These are phyloP conservation scores for Nephotettix cincticeps DNA, from an alignment of 1,140 invertebrate species.

Conservation along the genomic window DNA sequence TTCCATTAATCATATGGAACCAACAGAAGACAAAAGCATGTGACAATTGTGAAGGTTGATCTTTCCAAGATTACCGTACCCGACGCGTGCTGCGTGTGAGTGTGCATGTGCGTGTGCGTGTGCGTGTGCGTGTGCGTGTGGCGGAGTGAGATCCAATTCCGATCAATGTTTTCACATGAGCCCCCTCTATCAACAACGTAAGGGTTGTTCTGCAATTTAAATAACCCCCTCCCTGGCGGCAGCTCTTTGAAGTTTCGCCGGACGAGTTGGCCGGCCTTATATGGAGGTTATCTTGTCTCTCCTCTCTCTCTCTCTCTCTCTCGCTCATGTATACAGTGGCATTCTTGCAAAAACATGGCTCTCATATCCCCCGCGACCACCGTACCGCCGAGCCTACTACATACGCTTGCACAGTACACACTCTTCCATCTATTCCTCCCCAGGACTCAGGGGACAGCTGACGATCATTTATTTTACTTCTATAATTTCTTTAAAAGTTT, in stretches of 20 bases:
- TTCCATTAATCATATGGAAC: too few species aligned
- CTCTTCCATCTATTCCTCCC: too few species aligned
- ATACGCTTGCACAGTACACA: too few species aligned
- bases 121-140: constrained; percentile 3
- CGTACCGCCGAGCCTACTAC: too few species aligned
- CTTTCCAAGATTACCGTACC: too few species aligned
- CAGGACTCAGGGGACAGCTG: too few species aligned
- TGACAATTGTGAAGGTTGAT: too few species aligned
- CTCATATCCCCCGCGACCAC: background rate
- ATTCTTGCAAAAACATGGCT: constrained; percentile 11
- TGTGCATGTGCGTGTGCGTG: background rate
- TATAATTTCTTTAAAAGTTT: too few species aligned
- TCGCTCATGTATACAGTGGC: background rate
- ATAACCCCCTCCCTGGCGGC: constrained; percentile 33
- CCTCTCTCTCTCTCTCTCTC: background rate
- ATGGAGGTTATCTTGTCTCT: constrained; percentile 18
- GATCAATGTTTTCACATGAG: constrained; percentile 43
- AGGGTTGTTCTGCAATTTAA: constrained; percentile 41
- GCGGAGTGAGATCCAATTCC: constrained; percentile 40
- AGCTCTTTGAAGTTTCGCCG: constrained; percentile 34
- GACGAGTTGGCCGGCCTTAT: constrained; percentile 28
- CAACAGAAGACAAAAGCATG: too few species aligned
- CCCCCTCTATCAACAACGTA: constrained; percentile 24
- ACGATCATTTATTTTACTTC: too few species aligned
- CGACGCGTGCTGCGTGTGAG: too few species aligned